Base-by-base conservation (phyloP, 2,888 invertebrate species). In the Dexiosoma caninum region DNA sequence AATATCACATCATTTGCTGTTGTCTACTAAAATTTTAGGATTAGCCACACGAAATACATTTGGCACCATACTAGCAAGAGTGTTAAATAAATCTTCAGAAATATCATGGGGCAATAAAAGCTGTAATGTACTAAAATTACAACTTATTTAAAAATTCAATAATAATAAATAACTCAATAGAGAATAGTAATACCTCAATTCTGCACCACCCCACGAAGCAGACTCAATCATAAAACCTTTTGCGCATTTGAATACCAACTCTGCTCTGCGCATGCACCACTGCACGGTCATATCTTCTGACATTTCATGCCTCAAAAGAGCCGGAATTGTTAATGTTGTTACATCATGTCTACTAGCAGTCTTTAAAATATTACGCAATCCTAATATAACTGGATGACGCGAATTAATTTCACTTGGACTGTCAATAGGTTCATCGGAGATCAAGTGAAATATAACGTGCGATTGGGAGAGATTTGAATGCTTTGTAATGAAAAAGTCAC, bases 161-260 rank as follows among this genome's bases (percentile, higher is more conserved):
- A 30, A 37, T 8, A 10, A 4, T 0, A 1, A 78, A 21, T 23
- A 23, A 10, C n/a, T n/a, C n/a, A 46, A 55, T 46, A 27, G 23
- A 9, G 9, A 59, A 12, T 2, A 37, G 10, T 30, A 49, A 14
- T 95, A 98, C 91, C 96, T 95, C 82, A 97, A 91, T 90, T 96
- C 96, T 0, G 96, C 95, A 35, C 97, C 97, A 81, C 97, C 97
- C 94, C 97, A 95, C 0, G 97, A 96, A 8, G 96, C 95, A 92
- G 97, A 97, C 92, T 99, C 99, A 90, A 99, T 97, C 96, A 99
- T 96, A 91, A 99, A 99, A 2, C 99, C 99, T 91, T 99, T 99
- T 66, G 98, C 96, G 91, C 99, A 99, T 91, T 99, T 99, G 87
- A 98, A 97, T 77, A 99, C 96, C 83, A 99, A 92, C 91, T 99